These are phyloP conservation scores for Spodoptera picta DNA, from an alignment of 2,888 invertebrate genomes.

Conservation along the genomic window DNA sequence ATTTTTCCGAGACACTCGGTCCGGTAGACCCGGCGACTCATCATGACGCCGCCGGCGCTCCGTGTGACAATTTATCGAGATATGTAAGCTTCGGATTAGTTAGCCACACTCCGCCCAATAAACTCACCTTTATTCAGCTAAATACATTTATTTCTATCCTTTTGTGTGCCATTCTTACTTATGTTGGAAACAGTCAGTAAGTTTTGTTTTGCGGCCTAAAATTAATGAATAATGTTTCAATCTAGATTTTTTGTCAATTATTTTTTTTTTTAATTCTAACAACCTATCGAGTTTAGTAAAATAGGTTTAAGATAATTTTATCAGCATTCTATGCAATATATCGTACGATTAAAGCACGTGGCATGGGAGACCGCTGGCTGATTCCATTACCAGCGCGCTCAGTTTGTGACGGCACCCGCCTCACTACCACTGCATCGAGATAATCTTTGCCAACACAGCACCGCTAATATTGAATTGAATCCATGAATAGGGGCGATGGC, in stretches of 20 bases:
- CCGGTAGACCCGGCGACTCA: conserved; percentile 48
- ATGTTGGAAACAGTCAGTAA: too few species aligned
- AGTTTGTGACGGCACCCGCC: conserved; percentile 28
- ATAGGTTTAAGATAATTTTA: too few species aligned
- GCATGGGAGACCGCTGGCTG: conserved; percentile 11
- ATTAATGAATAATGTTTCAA: too few species aligned
- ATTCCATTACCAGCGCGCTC: conserved; percentile 27
- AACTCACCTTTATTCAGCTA: too few species aligned
- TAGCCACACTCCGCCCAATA: conserved; percentile 6
- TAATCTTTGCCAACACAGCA: conserved; percentile 27
- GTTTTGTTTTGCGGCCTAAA: too few species aligned
- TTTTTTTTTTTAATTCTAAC: too few species aligned
- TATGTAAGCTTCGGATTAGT: conserved; percentile 56
- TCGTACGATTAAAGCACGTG: conserved; percentile 1
- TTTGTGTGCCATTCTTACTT: too few species aligned
- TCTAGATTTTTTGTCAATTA: too few species aligned
- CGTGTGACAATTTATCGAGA: conserved; percentile 59
- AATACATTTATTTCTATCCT: too few species aligned
- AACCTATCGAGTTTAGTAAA: too few species aligned
- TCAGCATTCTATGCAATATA: too few species aligned
- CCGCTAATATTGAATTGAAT: conserved; percentile 42
- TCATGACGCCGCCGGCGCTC: conserved; percentile 43
- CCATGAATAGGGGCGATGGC: background rate
- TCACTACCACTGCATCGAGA: conserved; percentile 1
- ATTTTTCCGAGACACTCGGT: conserved; percentile 57